Evolutionary conservation across 1,140 invertebrate genomes (phyloP), one percentile per base, ranked within the genome.

Genomic region (Megalonaias nervosa): DNA sequence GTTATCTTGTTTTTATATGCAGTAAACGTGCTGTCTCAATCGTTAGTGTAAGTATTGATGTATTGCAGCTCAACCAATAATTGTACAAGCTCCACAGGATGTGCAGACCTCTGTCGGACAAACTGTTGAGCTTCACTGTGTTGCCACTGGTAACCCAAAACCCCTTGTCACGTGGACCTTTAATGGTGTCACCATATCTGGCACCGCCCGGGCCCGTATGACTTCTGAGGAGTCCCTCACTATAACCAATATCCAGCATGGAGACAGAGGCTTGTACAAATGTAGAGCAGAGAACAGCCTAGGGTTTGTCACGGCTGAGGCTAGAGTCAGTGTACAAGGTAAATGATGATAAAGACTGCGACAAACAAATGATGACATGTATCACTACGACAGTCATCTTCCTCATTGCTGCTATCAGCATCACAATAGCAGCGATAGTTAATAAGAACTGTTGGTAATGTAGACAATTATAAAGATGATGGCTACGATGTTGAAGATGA

Each of bases 101-200:
- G 65, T 86, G 0, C 85, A 87, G 31, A 89, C 90, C 1, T 81
- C 82, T 6, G 90, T 91, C 61, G 93, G 93, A 14, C 91, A 91
- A n/a, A 85, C 88, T 16, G 89, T 93, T 12, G 88, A 83, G 66
- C 85, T 96, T 62, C 90, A 93, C 72, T 96, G 95, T 86, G 88
- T 92, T 60, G 94, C 94, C 23, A 87, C 84, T 14, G 95, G 95
- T 26, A 89, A 92, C 79, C 95, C 95, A 2, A 88, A 89, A 73
- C 94, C 95, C 26, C 90, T 93, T 71, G 93, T 96, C 71, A 91
- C 92, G 58, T 96, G 95, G 95, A 94, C 92, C 70, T 92, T 93
- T 74, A 79, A 89, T 74, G 79, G 82, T 72, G 67, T 67, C 1
- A 60, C 74, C 14, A 59, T 87, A 2, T 48, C 38, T 48, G 38